Percentiles rank a stretch among this genome's conserved stretches.
Conservation (phyloP, 2,113 vertebrate species). For the Oxygymnocypris stewartii region DNA sequence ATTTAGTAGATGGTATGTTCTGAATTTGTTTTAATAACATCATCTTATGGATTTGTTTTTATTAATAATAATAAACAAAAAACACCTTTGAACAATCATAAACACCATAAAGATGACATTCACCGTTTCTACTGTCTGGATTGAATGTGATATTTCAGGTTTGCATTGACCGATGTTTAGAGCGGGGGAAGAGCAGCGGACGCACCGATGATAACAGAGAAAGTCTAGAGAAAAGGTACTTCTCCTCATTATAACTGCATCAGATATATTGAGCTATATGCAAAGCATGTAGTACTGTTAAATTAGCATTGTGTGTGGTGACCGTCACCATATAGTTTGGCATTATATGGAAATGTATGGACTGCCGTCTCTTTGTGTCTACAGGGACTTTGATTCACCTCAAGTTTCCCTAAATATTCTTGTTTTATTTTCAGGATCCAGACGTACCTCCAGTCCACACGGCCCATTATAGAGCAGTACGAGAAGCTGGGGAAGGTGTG, state of each 20-base stretch:
- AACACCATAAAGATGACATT: background rate
- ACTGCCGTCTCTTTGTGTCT: background rate
- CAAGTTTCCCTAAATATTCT: background rate
- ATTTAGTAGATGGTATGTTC: too few species aligned
- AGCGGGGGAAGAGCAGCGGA: conserved; percentile 93
- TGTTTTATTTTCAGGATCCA: conserved; percentile 80
- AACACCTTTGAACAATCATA: too few species aligned
- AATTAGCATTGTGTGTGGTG: background rate
- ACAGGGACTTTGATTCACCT: background rate
- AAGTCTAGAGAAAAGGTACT: conserved; percentile 93
- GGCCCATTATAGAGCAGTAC: conserved; percentile 90
- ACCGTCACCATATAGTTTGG: background rate
- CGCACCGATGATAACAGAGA: conserved; percentile 95
- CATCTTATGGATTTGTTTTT: too few species aligned
- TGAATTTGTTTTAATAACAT: too few species aligned
- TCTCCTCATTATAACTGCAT: background rate
- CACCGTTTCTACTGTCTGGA: background rate
- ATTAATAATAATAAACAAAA: too few species aligned
- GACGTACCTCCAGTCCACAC: conserved; percentile 92
- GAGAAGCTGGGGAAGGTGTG: conserved; percentile 88
- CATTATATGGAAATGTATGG: background rate
- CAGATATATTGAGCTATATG: background rate
- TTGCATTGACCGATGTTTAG: conserved; percentile 89
- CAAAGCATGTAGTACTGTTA: background rate
- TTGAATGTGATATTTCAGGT: conserved; percentile 71